Conservation (phyloP, 2,113 vertebrate species). For the Saimiri boliviensis region DNA sequence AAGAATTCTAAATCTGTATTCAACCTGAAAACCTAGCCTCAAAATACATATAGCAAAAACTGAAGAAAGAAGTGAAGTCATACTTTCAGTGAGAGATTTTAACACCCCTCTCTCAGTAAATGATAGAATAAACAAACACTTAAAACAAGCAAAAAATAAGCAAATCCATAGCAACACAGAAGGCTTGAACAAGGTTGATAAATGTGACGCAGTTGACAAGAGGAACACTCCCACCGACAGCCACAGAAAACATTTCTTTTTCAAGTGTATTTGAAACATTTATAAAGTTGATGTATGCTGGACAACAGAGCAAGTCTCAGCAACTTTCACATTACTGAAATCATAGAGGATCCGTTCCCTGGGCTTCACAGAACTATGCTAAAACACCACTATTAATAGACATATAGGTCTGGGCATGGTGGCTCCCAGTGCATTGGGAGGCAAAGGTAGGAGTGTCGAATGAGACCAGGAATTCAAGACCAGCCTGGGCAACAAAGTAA, state of each 20-base stretch:
- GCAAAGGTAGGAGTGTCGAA: too few species aligned
- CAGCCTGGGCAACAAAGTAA: too few species aligned
- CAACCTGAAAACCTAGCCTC: background rate
- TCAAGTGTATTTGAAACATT: background rate
- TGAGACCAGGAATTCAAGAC: too few species aligned
- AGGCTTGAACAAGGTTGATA: background rate
- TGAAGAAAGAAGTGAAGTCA: background rate
- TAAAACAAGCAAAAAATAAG: background rate
- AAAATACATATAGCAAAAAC: slow-evolving; percentile 9
- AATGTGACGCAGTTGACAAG: background rate
- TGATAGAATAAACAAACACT: background rate
- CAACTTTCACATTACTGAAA: background rate
- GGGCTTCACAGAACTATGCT: background rate
- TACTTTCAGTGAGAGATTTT: background rate
- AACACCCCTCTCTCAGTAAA: background rate
- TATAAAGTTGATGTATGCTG: background rate
- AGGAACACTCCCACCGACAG: background rate
- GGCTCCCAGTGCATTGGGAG: too few species aligned
- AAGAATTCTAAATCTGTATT: slow-evolving; percentile 22
- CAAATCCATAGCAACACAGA: background rate
- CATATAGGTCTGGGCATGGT: background rate
- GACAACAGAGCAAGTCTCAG: background rate
- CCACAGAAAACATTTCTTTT: slow-evolving; percentile 14
- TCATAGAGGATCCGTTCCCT: background rate
- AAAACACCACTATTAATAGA: background rate